phyloP scores from a whole-genome alignment of 2,113 vertebrate genomes.

The Indri indri region DNA sequence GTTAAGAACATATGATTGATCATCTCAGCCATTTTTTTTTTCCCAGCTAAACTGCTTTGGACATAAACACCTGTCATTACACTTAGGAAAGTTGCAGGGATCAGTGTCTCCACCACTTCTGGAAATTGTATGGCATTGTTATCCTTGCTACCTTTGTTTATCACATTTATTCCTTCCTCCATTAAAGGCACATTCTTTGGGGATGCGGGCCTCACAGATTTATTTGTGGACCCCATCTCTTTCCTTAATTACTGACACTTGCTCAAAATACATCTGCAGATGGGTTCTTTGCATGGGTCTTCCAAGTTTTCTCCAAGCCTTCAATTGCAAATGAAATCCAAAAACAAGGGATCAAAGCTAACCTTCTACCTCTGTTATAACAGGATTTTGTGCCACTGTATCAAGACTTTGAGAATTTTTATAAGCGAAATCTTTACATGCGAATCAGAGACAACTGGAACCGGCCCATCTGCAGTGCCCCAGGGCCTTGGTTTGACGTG shows the following conservation, averaged over 20 bases:
- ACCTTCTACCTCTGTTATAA: constrained; percentile 76
- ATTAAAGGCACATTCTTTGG: not conserved
- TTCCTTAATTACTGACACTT: not conserved
- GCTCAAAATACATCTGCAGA: not conserved
- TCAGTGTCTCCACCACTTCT: not conserved
- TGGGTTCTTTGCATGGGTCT: not conserved
- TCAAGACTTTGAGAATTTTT: constrained; percentile 98
- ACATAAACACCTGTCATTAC: not conserved
- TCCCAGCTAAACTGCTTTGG: not conserved
- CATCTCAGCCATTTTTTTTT: not conserved
- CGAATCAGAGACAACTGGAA: constrained; percentile 97
- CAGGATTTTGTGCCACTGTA: constrained; percentile 96
- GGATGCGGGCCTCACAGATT: not conserved
- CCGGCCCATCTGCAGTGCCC: constrained; percentile 93
- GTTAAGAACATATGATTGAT: not conserved
- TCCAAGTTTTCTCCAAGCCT: not conserved
- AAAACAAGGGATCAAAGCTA: constrained; percentile 26
- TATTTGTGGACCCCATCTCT: not conserved
- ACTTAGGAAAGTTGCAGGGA: not conserved
- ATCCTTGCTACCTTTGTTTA: not conserved
- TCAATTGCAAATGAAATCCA: not conserved
- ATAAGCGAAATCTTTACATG: constrained; percentile 94
- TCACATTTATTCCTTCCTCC: not conserved
- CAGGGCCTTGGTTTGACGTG: constrained; percentile 91
- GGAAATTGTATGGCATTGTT: not conserved